Evolutionary conservation across 2,888 invertebrate genomes (phyloP).

Genomic region (Andricus curvator): DNA sequence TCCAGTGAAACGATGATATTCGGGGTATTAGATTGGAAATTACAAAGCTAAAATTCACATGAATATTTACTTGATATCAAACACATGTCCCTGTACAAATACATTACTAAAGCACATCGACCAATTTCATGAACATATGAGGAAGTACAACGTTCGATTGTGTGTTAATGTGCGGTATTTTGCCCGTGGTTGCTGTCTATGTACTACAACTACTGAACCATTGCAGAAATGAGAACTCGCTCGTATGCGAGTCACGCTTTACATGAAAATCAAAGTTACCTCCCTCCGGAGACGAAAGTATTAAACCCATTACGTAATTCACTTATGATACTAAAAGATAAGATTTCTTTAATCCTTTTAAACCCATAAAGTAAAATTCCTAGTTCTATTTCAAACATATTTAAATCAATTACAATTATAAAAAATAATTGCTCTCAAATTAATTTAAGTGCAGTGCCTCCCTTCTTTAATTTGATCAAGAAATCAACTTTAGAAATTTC

Average conservation of each 20-base stretch:
- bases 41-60: background rate
- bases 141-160: slow-evolving; percentile 12
- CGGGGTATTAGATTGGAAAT: no score
- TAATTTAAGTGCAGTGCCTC: no score
- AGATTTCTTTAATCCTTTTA: background rate
- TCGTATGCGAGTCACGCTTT: slow-evolving; percentile 15
- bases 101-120: background rate
- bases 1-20: no score
- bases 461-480: background rate
- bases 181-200: background rate
- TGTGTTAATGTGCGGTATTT: slow-evolving; percentile 11
- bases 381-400: background rate
- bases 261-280: slow-evolving; percentile 28
- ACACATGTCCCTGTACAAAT: background rate
- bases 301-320: background rate
- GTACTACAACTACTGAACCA: background rate
- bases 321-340: background rate
- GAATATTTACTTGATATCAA: background rate
- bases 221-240: background rate
- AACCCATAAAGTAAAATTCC: background rate
- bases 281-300: slow-evolving; percentile 1
- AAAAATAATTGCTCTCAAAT: no score
- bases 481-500: no score
- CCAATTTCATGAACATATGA: slow-evolving; percentile 12
- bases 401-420: no score